phyloP scores from a whole-genome alignment of 2,113 vertebrate species.

The Prinia subflava region DNA sequence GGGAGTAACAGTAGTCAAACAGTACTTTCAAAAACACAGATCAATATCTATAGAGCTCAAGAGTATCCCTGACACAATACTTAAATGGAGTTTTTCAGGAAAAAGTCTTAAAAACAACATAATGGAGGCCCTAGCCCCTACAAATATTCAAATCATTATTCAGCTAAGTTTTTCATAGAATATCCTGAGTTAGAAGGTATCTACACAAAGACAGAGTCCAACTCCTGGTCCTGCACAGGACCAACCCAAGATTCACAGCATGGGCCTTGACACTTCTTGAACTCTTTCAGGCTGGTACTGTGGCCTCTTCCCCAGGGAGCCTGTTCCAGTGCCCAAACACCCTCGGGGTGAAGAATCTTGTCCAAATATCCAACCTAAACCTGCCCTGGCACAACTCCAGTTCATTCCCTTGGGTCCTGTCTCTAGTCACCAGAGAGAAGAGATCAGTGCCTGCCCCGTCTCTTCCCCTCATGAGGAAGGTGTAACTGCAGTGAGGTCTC shows the following conservation, averaged over 20 bases:
- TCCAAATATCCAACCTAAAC: background rate
- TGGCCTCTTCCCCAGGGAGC: background rate
- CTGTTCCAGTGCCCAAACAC: accelerated
- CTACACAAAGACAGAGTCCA: background rate
- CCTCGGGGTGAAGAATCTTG: background rate
- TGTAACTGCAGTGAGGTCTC: background rate
- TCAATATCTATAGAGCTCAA: background rate
- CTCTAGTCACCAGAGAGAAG: too few relatives aligned
- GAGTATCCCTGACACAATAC: background rate
- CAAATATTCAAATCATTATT: background rate
- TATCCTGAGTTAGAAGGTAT: background rate
- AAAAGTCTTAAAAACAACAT: background rate
- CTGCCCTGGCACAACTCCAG: accelerated
- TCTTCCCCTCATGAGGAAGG: accelerated
- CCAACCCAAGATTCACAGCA: background rate
- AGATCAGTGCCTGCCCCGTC: background rate
- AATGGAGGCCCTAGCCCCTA: background rate
- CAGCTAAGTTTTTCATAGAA: background rate
- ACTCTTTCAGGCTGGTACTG: background rate
- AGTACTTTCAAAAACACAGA: background rate
- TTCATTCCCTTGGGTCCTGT: accelerated
- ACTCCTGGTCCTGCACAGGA: background rate
- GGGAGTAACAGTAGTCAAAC: background rate
- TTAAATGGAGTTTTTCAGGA: background rate
- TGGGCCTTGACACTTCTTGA: background rate